phyloP scores from a whole-genome alignment of 2,888 invertebrate genomes.

The Ametastegia equiseti region DNA sequence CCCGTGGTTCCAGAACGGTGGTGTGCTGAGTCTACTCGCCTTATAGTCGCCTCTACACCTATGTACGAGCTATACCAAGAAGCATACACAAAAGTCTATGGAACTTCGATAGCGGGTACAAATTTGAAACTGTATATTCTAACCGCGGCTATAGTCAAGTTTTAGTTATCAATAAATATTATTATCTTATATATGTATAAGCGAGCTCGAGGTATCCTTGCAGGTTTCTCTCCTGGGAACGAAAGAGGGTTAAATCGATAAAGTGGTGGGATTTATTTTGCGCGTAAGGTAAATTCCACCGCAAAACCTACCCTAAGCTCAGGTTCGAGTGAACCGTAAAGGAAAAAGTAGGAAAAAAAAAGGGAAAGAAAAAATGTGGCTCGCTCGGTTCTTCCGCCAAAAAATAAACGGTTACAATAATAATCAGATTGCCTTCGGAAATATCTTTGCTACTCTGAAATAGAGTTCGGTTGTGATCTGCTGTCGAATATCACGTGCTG shows the following conservation, averaged over 20 bases:
- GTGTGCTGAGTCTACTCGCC: not conserved
- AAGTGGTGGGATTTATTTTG: slow-evolving; percentile 47
- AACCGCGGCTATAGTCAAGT: slow-evolving; percentile 31
- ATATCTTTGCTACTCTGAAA: not conserved
- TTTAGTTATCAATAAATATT: slow-evolving; percentile 43
- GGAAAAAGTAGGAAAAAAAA: not conserved
- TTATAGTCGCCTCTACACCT: not conserved
- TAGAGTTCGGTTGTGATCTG: not conserved
- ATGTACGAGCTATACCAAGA: not conserved
- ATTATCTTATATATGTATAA: slow-evolving; percentile 21
- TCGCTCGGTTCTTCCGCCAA: not conserved
- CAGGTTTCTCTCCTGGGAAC: slow-evolving; percentile 23
- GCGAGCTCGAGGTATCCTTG: slow-evolving; percentile 31
- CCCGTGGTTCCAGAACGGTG: not conserved
- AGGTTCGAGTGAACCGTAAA: slow-evolving; percentile 14
- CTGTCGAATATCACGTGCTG: not conserved
- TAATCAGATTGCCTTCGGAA: slow-evolving; percentile 10
- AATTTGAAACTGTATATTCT: slow-evolving; percentile 36
- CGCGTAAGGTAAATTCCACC: slow-evolving; percentile 45
- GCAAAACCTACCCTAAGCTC: slow-evolving; percentile 37
- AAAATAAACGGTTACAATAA: slow-evolving; percentile 27
- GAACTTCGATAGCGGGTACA: slow-evolving; percentile 27
- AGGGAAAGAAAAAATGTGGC: not conserved
- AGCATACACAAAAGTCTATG: slow-evolving; percentile 5
- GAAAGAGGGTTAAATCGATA: slow-evolving; percentile 47